A percentile compares a stretch with the other conserved stretches of the same genome.
Conservation (phyloP, 2,113 vertebrate genomes). For the Phylloscopus trochilus region DNA sequence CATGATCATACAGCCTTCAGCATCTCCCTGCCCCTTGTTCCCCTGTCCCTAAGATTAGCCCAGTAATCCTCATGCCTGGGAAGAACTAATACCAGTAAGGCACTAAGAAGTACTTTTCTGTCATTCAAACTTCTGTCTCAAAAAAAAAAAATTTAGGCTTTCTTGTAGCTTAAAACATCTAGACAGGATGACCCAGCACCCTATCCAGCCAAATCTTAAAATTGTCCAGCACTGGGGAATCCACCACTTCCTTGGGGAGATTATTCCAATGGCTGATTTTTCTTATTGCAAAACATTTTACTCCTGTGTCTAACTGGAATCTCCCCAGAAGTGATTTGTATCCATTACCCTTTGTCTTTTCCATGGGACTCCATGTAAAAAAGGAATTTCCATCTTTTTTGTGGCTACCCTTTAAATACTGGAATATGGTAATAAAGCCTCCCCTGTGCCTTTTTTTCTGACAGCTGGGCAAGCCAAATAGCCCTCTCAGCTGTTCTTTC, state of each 20-base stretch:
- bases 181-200: background rate
- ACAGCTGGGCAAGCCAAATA: background rate
- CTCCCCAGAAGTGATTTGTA: background rate
- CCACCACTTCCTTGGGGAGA: background rate
- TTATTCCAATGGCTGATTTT: background rate
- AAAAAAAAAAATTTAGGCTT: background rate
- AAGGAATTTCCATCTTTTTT: background rate
- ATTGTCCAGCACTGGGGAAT: rapidly evolving
- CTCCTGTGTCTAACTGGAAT: background rate
- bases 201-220: background rate
- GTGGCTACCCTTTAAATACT: background rate
- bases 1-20: background rate
- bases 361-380: background rate
- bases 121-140: background rate
- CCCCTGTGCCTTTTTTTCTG: background rate
- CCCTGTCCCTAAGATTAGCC: background rate
- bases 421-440: background rate
- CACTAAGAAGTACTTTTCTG: background rate
- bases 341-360: background rate
- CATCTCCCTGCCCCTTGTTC: background rate
- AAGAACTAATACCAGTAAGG: background rate
- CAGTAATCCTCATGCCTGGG: background rate
- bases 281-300: background rate
- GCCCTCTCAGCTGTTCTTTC: background rate
- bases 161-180: background rate